phyloP scores from a whole-genome alignment of 2,113 vertebrate genomes.

The Podarcis raffonei region DNA sequence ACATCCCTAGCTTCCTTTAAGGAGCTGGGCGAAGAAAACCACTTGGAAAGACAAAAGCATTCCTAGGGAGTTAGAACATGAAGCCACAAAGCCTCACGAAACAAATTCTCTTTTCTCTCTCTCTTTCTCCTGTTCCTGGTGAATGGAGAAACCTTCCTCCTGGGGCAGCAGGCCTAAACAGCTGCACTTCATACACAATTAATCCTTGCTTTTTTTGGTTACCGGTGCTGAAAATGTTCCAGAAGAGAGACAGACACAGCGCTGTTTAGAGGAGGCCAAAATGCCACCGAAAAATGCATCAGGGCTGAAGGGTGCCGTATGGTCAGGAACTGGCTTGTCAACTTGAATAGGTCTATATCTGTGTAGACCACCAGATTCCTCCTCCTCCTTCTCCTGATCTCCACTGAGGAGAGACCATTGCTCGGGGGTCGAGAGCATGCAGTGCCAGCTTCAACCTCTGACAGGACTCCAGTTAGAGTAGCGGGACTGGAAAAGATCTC shows the following conservation, averaged over 20 bases:
- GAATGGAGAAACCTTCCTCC: slow-evolving; percentile 10
- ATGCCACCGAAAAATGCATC: background rate
- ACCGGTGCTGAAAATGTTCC: background rate
- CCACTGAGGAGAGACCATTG: background rate
- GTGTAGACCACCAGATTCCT: background rate
- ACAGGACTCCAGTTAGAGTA: no score
- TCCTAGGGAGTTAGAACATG: slow-evolving; percentile 14
- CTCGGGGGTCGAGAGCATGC: background rate
- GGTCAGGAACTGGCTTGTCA: background rate
- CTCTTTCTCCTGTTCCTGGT: background rate
- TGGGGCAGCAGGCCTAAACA: slow-evolving; percentile 1
- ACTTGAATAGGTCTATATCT: background rate
- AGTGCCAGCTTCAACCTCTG: background rate
- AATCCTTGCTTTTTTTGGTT: background rate
- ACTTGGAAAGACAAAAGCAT: slow-evolving; percentile 27
- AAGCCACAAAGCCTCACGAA: slow-evolving; percentile 19
- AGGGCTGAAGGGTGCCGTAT: background rate
- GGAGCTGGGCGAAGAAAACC: background rate
- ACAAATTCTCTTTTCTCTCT: slow-evolving; percentile 1
- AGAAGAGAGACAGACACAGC: background rate
- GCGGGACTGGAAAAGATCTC: no score
- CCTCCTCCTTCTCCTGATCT: background rate
- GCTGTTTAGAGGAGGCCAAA: background rate
- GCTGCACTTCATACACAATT: slow-evolving; percentile 23
- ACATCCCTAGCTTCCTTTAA: slow-evolving; percentile 19